These are phyloP conservation scores for Anolis apletophallus DNA, from an alignment of 2,797 vertebrate species.

Conservation along the genomic window DNA sequence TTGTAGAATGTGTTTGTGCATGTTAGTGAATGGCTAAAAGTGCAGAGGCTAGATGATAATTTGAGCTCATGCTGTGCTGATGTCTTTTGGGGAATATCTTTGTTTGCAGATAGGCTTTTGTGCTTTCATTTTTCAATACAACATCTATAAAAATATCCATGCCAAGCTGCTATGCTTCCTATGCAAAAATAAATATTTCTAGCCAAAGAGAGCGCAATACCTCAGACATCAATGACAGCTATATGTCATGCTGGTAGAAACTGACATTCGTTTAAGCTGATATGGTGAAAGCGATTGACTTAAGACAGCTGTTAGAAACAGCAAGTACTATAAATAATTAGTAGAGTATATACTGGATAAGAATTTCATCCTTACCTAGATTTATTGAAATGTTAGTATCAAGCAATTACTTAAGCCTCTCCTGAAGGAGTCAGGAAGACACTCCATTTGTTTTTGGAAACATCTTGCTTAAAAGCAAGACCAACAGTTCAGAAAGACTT, in stretches of 20 bases:
- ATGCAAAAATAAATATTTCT: neutral
- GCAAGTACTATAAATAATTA: neutral
- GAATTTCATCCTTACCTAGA: neutral
- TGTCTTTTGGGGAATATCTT: neutral
- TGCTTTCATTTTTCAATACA: neutral
- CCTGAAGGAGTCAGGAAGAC: neutral
- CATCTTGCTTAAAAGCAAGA: neutral
- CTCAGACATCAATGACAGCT: neutral
- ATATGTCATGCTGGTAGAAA: neutral
- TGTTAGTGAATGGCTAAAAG: neutral
- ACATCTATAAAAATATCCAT: neutral
- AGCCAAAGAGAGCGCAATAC: neutral
- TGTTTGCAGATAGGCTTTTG: neutral
- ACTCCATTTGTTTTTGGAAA: neutral
- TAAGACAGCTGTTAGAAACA: neutral
- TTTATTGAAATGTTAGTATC: neutral
- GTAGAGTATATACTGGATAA: neutral
- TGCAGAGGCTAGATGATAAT: neutral
- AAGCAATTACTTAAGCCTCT: neutral
- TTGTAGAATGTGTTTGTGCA: conserved; percentile 17
- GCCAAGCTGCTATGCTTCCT: neutral
- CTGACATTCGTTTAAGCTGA: conserved; percentile 6
- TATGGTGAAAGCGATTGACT: neutral
- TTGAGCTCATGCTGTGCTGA: neutral
- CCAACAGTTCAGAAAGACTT: neutral